A percentile compares a stretch with the other conserved stretches of the same genome.
Conservation (phyloP, 2,888 invertebrate species). For the Perizoma flavofasciatum region DNA sequence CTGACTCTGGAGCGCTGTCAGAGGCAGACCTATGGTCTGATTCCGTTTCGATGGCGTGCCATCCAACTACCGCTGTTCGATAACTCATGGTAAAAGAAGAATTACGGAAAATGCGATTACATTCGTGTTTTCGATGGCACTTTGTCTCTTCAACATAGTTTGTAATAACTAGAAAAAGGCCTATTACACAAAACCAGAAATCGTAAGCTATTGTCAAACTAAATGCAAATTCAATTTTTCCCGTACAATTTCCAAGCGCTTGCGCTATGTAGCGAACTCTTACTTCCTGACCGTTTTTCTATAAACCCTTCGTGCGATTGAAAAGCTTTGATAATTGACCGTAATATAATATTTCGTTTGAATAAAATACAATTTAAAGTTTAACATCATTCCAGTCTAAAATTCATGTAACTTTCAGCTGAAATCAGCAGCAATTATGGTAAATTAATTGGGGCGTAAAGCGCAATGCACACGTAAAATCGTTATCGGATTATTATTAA, state of each 20-base stretch:
- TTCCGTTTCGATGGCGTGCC: slow-evolving; percentile 39
- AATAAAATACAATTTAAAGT: too few species aligned
- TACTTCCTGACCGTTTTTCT: too few species aligned
- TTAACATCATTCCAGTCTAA: background rate
- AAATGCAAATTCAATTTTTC: too few species aligned
- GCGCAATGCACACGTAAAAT: slow-evolving; percentile 30
- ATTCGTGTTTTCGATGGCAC: background rate
- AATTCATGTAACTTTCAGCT: slow-evolving; percentile 11
- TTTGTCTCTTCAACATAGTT: background rate
- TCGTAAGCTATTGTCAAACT: too few species aligned
- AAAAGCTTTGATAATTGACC: too few species aligned
- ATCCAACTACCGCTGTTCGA: slow-evolving; percentile 27
- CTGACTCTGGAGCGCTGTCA: slow-evolving; percentile 48
- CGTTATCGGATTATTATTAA: slow-evolving; percentile 34
- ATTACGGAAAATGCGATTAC: slow-evolving; percentile 6
- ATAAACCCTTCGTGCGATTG: too few species aligned
- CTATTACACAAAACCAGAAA: too few species aligned
- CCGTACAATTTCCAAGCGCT: too few species aligned
- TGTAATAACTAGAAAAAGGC: too few species aligned
- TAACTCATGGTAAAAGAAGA: slow-evolving; percentile 1
- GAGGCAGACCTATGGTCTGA: slow-evolving; percentile 43
- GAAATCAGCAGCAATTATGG: slow-evolving; percentile 27
- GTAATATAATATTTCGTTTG: too few species aligned
- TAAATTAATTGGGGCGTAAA: slow-evolving; percentile 33
- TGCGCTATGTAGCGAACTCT: too few species aligned